Conservation (phyloP, 2,113 vertebrate genomes). For the Chloebia gouldiae region DNA sequence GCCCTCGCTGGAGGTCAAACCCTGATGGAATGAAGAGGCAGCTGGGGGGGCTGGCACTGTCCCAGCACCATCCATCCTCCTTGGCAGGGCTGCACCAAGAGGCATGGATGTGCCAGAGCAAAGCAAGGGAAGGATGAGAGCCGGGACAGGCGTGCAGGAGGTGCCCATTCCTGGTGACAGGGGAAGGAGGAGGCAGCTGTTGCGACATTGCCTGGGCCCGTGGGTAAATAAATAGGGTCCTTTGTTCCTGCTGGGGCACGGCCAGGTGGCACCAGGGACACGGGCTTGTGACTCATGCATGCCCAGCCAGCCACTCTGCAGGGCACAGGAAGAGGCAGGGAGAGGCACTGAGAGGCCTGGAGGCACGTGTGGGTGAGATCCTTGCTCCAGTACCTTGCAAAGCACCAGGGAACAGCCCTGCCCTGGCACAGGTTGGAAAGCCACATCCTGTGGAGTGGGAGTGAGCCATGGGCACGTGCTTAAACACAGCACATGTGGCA, state of each 20-base stretch:
- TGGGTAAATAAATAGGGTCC: not conserved
- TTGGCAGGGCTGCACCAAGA: not conserved
- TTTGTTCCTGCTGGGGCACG: slow-evolving; percentile 2
- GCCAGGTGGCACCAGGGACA: not conserved
- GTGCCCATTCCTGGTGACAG: not conserved
- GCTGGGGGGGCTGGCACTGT: too few relatives aligned
- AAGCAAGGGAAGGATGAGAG: not conserved
- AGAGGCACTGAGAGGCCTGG: rapidly evolving
- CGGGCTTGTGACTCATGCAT: not conserved
- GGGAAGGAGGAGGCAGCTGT: not conserved
- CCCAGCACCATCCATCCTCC: not conserved
- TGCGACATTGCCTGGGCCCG: not conserved
- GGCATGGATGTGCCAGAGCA: not conserved
- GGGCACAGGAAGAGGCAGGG: not conserved
- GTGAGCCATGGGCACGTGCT: rapidly evolving
- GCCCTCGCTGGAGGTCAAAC: not conserved
- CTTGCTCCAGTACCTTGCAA: rapidly evolving
- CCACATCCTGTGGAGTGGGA: rapidly evolving
- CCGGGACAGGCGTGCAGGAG: rapidly evolving
- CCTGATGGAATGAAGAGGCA: not conserved
- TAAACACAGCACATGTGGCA: not conserved
- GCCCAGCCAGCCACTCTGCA: not conserved
- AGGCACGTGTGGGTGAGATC: not conserved
- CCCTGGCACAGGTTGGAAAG: not conserved
- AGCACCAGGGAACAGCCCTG: not conserved